Conservation (phyloP, 1,140 invertebrate genomes). For the Drosophila willistoni region DNA sequence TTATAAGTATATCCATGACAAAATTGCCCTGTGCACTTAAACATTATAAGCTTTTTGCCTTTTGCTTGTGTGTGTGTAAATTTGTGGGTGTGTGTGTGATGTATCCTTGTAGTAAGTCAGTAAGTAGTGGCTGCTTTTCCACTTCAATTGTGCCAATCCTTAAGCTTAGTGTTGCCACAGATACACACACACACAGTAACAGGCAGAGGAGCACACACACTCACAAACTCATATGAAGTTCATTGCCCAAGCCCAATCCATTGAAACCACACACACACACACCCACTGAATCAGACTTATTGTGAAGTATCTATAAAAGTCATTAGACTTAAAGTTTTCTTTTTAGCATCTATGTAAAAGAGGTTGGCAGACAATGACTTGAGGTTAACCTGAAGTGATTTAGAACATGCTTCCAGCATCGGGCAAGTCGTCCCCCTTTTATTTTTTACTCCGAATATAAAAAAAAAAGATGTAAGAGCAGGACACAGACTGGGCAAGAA, state of each 20-base stretch:
- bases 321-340: constrained; percentile 71
- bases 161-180: constrained; percentile 53
- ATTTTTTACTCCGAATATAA: neutral
- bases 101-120: constrained; percentile 3
- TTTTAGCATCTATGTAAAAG: constrained; percentile 21
- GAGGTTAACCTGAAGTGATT: constrained; percentile 61
- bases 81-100: neutral
- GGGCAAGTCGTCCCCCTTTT: neutral
- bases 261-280: constrained; percentile 4
- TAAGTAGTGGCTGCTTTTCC: constrained; percentile 37
- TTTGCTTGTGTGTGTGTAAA: constrained; percentile 24
- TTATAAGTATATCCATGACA: constrained; percentile 36
- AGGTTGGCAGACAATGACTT: constrained; percentile 45
- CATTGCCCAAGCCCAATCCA: constrained; percentile 45
- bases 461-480: neutral
- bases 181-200: constrained; percentile 20
- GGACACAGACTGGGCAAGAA: constrained; percentile 19
- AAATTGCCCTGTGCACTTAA: constrained; percentile 18
- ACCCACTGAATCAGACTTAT: constrained; percentile 21
- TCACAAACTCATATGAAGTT: constrained; percentile 44
- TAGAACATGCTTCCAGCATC: constrained; percentile 29
- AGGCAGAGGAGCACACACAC: neutral
- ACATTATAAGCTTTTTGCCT: constrained; percentile 57
- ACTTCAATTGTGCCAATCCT: constrained; percentile 55
- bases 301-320: constrained; percentile 64